Evolutionary conservation across 1,140 invertebrate species (phyloP).

Genomic region (Monochamus saltuarius): DNA sequence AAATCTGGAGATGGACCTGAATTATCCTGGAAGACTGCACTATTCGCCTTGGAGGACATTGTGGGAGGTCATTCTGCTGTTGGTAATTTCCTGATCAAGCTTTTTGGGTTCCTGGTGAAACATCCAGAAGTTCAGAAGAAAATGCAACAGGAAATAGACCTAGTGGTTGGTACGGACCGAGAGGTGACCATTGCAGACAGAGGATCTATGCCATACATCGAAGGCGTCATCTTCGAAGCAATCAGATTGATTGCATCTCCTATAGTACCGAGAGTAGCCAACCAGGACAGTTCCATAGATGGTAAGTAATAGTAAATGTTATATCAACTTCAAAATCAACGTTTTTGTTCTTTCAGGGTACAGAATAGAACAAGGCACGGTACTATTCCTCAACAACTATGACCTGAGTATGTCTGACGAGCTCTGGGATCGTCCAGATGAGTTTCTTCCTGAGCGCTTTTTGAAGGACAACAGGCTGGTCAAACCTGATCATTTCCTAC

Average conservation of each 20-base stretch:
- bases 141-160: constrained; percentile 71
- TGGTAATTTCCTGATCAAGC: constrained; percentile 75
- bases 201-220: constrained; percentile 71
- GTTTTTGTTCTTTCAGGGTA: constrained; percentile 54
- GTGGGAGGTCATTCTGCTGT: constrained; percentile 85
- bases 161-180: constrained; percentile 25
- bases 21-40: constrained; percentile 63
- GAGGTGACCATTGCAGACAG: constrained; percentile 55
- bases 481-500: constrained; percentile 70
- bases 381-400: constrained; percentile 87
- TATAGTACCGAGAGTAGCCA: constrained; percentile 87
- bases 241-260: constrained; percentile 79
- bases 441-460: constrained; percentile 76
- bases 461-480: constrained; percentile 54
- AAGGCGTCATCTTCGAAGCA: constrained; percentile 77
- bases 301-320: constrained; percentile 45
- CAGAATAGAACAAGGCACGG: constrained; percentile 72
- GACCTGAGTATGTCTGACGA: constrained; percentile 75
- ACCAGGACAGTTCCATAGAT: constrained; percentile 69
- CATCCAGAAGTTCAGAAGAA: constrained; percentile 63
- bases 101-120: constrained; percentile 42
- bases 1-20: constrained; percentile 54
- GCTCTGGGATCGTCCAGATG: constrained; percentile 70
- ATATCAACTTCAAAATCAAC: not conserved
- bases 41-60: constrained; percentile 81